Base-by-base conservation (phyloP, 2,888 invertebrate genomes). In the Acrobeloides nanus region DNA sequence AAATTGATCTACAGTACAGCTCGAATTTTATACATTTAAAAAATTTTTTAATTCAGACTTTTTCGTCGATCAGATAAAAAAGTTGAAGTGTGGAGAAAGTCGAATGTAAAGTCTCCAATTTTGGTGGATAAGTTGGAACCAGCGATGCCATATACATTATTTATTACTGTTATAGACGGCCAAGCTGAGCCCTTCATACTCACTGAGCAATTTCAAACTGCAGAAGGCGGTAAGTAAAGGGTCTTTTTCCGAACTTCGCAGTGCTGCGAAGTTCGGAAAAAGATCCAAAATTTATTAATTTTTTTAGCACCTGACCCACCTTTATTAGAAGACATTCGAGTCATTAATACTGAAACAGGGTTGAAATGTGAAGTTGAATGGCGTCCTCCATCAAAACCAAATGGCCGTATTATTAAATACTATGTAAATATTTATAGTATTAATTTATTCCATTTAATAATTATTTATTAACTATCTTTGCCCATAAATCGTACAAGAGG, bases 311-410 rank as follows among this genome's bases (percentile, higher is more conserved):
- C 71, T 0, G 52, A 59, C 31, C 53, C 68, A 1, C 71, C 71
- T 2, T 48, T 55, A 24, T 52, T 58, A 25, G 66, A 66, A 41
- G 66, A 61, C 32, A 62, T 72, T 20, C 59, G 66, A 4, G 40
- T 71, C 21, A 54, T 64, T 24, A 42, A 53, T 33, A 47, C 48
- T 3, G 46, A 49, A 4, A 38, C 49, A 25, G 61, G 61, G 4
- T 39, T 62, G 29, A 51, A 57, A 35, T 71, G 71, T 40, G 69
- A 71, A 47, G 62, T 71, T 15, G 69, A 72, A 48, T 71, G 71
- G 71, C 57, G 57, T 15, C 53, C 61, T 8, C 68, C 71, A 2
- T 50, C 53, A 2, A 52, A 48, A 26, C 48, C 68, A 21, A 61
- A 64, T 40, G 71, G 69, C 21, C 53, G 64, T 12, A 66, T 72